Conservation (phyloP, 2,797 vertebrate species). For the Neostethus bicornis region DNA sequence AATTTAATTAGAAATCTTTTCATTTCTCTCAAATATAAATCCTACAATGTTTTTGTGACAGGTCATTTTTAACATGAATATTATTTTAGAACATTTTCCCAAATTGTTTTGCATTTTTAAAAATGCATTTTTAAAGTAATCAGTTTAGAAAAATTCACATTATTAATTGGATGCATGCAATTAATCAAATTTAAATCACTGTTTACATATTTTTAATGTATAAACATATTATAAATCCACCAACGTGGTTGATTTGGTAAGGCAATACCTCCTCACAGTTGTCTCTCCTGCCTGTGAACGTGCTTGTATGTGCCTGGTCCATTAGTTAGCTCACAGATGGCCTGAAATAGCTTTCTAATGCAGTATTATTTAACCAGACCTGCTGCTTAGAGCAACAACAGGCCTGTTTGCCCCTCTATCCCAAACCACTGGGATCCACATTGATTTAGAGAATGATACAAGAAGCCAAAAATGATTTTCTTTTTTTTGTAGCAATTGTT, state of each 20-base stretch:
- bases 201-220: too few relatives aligned
- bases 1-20: too few relatives aligned
- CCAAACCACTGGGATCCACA: slow-evolving; percentile 25
- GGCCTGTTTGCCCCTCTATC: slow-evolving; percentile 38
- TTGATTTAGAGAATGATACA: slow-evolving; percentile 22
- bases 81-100: too few relatives aligned
- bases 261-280: slow-evolving; percentile 31
- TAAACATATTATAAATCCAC: slow-evolving; percentile 18
- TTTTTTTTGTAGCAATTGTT: not conserved
- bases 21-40: too few relatives aligned
- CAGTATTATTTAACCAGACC: slow-evolving; percentile 65
- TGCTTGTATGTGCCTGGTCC: slow-evolving; percentile 69
- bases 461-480: not conserved
- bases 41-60: too few relatives aligned
- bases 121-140: too few relatives aligned
- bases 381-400: slow-evolving; percentile 56
- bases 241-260: slow-evolving; percentile 18
- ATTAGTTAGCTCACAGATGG: slow-evolving; percentile 68
- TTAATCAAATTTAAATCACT: too few relatives aligned
- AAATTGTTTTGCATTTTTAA: too few relatives aligned
- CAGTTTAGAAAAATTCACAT: too few relatives aligned
- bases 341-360: slow-evolving; percentile 72
- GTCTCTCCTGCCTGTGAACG: slow-evolving; percentile 57
- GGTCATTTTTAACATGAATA: too few relatives aligned
- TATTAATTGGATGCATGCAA: too few relatives aligned